phyloP scores from a whole-genome alignment of 2,888 invertebrate genomes.

The Lamproptera curius region DNA sequence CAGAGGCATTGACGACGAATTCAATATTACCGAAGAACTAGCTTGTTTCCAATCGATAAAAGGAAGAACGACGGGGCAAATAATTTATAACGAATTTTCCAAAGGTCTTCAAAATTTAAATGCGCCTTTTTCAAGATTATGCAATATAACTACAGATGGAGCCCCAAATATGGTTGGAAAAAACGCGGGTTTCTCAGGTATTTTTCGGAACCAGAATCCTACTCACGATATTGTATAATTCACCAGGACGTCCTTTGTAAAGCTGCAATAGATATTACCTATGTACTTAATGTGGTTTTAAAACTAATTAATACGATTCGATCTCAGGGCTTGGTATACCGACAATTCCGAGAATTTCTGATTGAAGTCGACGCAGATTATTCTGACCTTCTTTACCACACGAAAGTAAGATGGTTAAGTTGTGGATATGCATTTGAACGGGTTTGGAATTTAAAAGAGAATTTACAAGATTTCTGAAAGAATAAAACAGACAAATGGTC shows the following conservation, averaged over 20 bases:
- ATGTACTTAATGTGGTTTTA: constrained; percentile 22
- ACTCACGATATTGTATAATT: constrained; percentile 15
- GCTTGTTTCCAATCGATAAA: constrained; percentile 22
- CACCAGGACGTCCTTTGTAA: constrained; percentile 25
- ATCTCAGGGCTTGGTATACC: constrained; percentile 23
- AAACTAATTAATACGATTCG: constrained; percentile 24
- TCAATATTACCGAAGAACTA: constrained; percentile 25
- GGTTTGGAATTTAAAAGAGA: constrained; percentile 15
- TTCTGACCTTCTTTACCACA: constrained; percentile 25
- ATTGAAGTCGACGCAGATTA: constrained; percentile 23
- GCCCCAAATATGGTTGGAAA: constrained; percentile 26
- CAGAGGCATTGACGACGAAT: constrained; percentile 27
- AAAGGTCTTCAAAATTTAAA: constrained; percentile 20
- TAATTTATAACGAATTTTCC: constrained; percentile 23
- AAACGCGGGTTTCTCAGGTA: constrained; percentile 23
- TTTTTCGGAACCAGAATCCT: constrained; percentile 21
- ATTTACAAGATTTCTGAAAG: constrained; percentile 21
- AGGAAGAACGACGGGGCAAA: constrained; percentile 23
- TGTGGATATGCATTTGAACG: constrained; percentile 24
- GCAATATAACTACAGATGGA: constrained; percentile 24
- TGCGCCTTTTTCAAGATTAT: constrained; percentile 22
- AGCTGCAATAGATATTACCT: constrained; percentile 21
- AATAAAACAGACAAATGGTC: constrained; percentile 21
- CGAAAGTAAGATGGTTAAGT: constrained; percentile 25
- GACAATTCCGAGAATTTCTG: constrained; percentile 24